These are phyloP conservation scores for Globodera rostochiensis DNA, from an alignment of 1,140 invertebrate genomes.

Conservation along the genomic window DNA sequence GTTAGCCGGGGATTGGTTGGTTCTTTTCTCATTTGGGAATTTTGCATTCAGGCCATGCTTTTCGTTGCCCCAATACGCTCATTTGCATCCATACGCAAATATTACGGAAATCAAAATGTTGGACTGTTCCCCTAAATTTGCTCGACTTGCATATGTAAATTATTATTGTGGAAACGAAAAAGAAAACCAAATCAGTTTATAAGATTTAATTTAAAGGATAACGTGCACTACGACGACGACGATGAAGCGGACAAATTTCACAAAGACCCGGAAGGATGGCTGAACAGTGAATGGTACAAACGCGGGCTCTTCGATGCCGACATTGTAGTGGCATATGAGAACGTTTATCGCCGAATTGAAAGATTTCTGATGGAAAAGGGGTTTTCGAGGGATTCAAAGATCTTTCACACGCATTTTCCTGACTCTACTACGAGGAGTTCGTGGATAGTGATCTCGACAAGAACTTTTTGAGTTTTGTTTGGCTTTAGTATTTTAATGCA, in stretches of 20 bases:
- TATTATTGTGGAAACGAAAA: too few species aligned
- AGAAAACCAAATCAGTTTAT: not conserved
- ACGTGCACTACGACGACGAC: too few species aligned
- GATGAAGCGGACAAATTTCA: slow-evolving; percentile 41
- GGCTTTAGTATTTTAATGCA: not conserved
- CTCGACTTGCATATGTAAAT: not conserved
- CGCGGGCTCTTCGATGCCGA: slow-evolving; percentile 1
- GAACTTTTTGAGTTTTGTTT: not conserved
- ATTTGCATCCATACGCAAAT: slow-evolving; percentile 27
- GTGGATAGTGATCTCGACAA: slow-evolving; percentile 27
- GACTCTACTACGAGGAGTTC: slow-evolving; percentile 25
- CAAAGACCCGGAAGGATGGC: slow-evolving; percentile 30
- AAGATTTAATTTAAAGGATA: not conserved
- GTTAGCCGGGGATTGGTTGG: not conserved
- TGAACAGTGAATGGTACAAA: slow-evolving; percentile 32
- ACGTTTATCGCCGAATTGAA: slow-evolving; percentile 33
- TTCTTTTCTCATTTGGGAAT: not conserved
- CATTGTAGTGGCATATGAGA: slow-evolving; percentile 38
- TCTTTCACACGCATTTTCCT: slow-evolving; percentile 34
- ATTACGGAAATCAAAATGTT: slow-evolving; percentile 37
- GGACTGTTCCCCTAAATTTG: slow-evolving; percentile 30
- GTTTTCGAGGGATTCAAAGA: slow-evolving; percentile 11
- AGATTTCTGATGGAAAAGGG: slow-evolving; percentile 36
- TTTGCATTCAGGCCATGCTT: slow-evolving; percentile 35
- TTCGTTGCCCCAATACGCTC: slow-evolving; percentile 43